Evolutionary conservation across 2,888 invertebrate genomes (phyloP).

Genomic region (Orthonevra nobilis): DNA sequence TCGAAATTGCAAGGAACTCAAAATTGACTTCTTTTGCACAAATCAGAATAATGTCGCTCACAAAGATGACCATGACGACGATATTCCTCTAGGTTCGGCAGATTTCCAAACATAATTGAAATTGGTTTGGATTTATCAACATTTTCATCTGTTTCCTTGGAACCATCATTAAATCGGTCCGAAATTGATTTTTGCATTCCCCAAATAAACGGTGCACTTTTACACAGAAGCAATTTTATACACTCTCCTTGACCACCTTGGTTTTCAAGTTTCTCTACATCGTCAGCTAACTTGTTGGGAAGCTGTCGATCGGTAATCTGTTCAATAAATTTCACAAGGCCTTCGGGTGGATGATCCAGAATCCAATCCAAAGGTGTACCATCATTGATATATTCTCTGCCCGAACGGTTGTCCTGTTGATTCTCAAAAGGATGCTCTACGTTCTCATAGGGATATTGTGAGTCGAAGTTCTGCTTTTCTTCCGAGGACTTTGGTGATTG

Average conservation of each 20-base stretch:
- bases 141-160: not conserved
- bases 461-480: conserved; percentile 28
- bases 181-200: conserved; percentile 87
- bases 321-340: conserved; percentile 82
- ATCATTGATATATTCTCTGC: conserved; percentile 72
- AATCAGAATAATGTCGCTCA: conserved; percentile 82
- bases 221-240: conserved; percentile 87
- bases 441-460: conserved; percentile 18
- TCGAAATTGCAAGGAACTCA: too few relatives aligned
- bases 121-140: conserved; percentile 72
- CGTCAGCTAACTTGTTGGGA: conserved; percentile 83
- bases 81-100: conserved; percentile 84
- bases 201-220: conserved; percentile 87
- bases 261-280: conserved; percentile 81
- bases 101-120: conserved; percentile 82
- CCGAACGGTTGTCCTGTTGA: conserved; percentile 71
- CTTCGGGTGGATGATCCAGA: conserved; percentile 83
- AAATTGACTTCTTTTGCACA: conserved; percentile 72
- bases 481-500: conserved; percentile 50
- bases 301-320: conserved; percentile 84
- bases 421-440: conserved; percentile 63
- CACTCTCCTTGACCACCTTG: conserved; percentile 85
- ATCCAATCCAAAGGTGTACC: conserved; percentile 84
- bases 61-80: conserved; percentile 83
- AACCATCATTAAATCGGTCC: conserved; percentile 39